Conservation (phyloP, 2,888 invertebrate genomes). For the Temnothorax unifasciatus region DNA sequence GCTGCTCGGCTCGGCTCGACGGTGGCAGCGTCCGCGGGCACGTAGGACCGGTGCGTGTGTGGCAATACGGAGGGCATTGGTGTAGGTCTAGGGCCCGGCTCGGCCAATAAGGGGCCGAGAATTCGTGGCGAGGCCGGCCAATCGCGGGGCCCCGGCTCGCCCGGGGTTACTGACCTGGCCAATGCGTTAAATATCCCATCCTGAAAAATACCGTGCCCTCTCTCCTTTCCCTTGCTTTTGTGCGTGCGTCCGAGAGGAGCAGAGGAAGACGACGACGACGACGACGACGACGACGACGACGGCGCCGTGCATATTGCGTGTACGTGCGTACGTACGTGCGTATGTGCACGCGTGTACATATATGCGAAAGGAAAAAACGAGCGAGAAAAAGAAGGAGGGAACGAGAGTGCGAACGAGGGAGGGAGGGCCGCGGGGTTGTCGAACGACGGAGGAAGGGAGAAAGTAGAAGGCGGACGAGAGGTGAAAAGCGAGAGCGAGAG, state of each 20-base stretch:
- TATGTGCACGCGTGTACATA: conserved; percentile 53
- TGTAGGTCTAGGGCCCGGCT: conserved; percentile 86
- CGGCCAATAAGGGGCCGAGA: conserved; percentile 84
- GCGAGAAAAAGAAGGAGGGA: conserved; percentile 64
- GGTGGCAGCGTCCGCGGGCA: conserved; percentile 41
- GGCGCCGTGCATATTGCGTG: background rate
- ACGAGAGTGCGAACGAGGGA: conserved; percentile 57
- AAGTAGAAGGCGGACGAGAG: conserved; percentile 39
- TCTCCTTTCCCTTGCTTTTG: conserved; percentile 74
- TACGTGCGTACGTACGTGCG: conserved; percentile 19
- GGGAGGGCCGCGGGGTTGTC: conserved; percentile 59
- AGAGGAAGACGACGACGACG: conserved; percentile 40
- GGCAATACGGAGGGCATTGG: conserved; percentile 80
- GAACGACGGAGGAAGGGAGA: conserved; percentile 53
- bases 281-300: conserved; percentile 10
- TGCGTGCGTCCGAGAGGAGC: conserved; percentile 41
- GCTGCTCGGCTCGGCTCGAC: background rate
- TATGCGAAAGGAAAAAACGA: conserved; percentile 56
- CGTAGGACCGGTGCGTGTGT: conserved; percentile 67
- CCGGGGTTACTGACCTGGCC: conserved; percentile 85
- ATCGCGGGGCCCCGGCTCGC: conserved; percentile 81
- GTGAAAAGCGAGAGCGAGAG: conserved; percentile 40
- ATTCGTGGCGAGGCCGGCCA: conserved; percentile 84
- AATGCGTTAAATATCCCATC: conserved; percentile 86
- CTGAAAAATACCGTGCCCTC: conserved; percentile 84